These are phyloP conservation scores for Cryptophagus acutangulus DNA, from an alignment of 2,888 invertebrate species.

Conservation along the genomic window DNA sequence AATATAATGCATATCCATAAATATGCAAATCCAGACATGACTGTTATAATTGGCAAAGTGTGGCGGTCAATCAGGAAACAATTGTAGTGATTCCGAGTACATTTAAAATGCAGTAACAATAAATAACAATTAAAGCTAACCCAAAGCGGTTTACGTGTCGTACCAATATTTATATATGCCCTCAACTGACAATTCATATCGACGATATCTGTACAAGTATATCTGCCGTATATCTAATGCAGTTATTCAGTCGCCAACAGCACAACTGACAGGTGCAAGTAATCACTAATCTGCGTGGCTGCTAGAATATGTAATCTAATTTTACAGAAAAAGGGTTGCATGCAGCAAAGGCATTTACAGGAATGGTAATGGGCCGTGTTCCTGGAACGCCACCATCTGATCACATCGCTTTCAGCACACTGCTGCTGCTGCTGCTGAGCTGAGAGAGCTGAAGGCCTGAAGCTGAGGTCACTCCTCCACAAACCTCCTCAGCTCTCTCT, in stretches of 20 bases:
- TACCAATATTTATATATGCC: not conserved
- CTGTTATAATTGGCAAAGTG: slow-evolving; percentile 2
- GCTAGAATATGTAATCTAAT: slow-evolving; percentile 24
- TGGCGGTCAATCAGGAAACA: slow-evolving; percentile 13
- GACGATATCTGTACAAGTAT: slow-evolving; percentile 1
- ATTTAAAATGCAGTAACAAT: not conserved
- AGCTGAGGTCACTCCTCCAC: too few species aligned
- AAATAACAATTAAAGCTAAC: slow-evolving; percentile 6
- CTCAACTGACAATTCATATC: slow-evolving; percentile 1
- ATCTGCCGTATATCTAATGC: not conserved
- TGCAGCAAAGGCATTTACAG: slow-evolving; percentile 22
- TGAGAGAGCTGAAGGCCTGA: too few species aligned
- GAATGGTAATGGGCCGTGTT: slow-evolving; percentile 25
- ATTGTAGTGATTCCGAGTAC: not conserved
- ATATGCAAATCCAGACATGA: slow-evolving; percentile 7
- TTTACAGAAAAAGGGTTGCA: slow-evolving; percentile 28
- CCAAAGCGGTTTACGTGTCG: slow-evolving; percentile 2
- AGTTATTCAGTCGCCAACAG: slow-evolving; percentile 2
- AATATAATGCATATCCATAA: slow-evolving; percentile 8
- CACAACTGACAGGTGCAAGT: slow-evolving; percentile 20
- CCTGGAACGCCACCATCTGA: slow-evolving; percentile 22
- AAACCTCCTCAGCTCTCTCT: too few species aligned
- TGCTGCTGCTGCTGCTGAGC: too few species aligned
- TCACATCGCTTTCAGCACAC: too few species aligned
- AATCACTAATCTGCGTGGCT: slow-evolving; percentile 21